These are phyloP conservation scores for Aphelinus atriplicis DNA, from an alignment of 1,140 invertebrate genomes.

Conservation along the genomic window DNA sequence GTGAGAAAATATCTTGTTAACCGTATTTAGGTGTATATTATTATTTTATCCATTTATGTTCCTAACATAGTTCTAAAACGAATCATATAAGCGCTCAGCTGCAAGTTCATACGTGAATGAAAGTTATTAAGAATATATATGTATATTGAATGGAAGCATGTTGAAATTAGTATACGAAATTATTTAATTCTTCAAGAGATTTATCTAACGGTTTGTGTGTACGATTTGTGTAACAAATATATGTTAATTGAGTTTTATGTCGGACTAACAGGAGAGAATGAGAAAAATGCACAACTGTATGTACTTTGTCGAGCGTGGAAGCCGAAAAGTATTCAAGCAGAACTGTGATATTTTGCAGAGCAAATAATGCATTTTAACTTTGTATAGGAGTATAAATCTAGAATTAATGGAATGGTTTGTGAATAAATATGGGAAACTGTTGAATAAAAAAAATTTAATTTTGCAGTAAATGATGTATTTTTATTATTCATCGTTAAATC, in stretches of 20 bases:
- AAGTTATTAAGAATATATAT: no score
- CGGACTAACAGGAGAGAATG: background rate
- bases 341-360: conserved; percentile 46
- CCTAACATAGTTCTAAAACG: no score
- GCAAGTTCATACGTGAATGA: no score
- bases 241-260: conserved; percentile 16
- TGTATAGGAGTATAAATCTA: conserved; percentile 31
- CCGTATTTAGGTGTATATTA: no score
- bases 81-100: no score
- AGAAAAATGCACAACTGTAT: conserved; percentile 34
- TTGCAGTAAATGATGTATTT: conserved; percentile 16
- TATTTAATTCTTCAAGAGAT: no score
- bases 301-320: conserved; percentile 21
- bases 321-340: conserved; percentile 24
- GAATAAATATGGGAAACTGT: background rate
- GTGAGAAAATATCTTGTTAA: no score
- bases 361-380: conserved; percentile 35
- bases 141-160: no score
- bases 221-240: conserved; percentile 9
- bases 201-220: no score
- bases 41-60: no score
- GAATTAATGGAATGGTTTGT: conserved; percentile 17
- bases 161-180: no score
- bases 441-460: conserved; percentile 38
- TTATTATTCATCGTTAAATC: conserved; percentile 29